Conservation (phyloP, 2,888 invertebrate genomes). For the Perizoma affinitatum region DNA sequence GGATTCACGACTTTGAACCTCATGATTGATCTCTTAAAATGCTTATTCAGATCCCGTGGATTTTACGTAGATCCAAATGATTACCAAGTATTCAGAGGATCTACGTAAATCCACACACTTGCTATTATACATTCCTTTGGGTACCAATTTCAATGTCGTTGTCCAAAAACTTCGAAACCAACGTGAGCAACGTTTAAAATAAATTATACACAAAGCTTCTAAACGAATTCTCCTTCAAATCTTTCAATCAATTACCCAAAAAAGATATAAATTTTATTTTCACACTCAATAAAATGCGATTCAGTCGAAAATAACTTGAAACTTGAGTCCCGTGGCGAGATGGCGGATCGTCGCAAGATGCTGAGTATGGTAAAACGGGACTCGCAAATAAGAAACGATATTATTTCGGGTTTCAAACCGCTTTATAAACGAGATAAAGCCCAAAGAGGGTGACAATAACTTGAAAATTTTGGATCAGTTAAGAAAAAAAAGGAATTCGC, state of each 20-base stretch:
- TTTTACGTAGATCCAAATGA: too few species aligned
- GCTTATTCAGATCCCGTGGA: too few species aligned
- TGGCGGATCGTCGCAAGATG: slow-evolving; percentile 43
- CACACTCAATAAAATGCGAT: slow-evolving; percentile 33
- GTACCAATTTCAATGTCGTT: too few species aligned
- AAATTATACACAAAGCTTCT: neutral
- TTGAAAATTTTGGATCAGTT: neutral
- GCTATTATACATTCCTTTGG: too few species aligned
- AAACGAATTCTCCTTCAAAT: slow-evolving; percentile 4
- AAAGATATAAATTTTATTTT: slow-evolving; percentile 28
- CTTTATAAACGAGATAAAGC: slow-evolving; percentile 44
- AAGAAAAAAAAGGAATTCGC: too few species aligned
- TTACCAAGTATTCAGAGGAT: too few species aligned
- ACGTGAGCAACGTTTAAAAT: too few species aligned
- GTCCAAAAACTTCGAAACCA: too few species aligned
- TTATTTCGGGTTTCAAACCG: slow-evolving; percentile 48
- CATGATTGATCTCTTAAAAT: too few species aligned
- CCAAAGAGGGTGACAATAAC: slow-evolving; percentile 15
- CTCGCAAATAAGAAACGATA: slow-evolving; percentile 45
- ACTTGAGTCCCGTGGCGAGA: slow-evolving; percentile 25
- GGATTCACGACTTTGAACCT: too few species aligned
- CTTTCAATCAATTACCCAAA: slow-evolving; percentile 20
- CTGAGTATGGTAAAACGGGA: slow-evolving; percentile 38
- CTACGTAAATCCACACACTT: too few species aligned
- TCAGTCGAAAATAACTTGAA: slow-evolving; percentile 9